Conservation (phyloP, 2,797 vertebrate genomes). For the Okamejei kenojei region DNA sequence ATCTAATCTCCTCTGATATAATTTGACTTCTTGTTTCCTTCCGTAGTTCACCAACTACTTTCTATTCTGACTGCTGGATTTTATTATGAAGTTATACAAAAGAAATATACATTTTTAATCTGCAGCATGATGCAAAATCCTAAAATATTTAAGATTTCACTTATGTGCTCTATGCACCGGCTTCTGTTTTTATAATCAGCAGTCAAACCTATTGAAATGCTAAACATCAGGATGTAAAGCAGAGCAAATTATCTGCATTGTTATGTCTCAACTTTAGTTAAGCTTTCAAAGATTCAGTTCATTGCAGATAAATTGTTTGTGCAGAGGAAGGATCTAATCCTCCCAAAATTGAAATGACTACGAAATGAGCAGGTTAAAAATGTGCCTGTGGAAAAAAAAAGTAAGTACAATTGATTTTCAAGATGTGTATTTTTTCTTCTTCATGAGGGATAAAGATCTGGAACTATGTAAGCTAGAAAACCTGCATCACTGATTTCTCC, state of each 20-base stretch:
- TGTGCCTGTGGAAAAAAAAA: not conserved
- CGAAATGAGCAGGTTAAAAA: no score
- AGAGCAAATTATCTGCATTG: constrained; percentile 1
- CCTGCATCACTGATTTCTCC: not conserved
- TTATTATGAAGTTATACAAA: not conserved
- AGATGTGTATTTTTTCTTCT: not conserved
- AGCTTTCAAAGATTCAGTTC: not conserved
- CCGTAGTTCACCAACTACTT: not conserved
- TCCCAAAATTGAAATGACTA: not conserved
- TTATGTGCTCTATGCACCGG: not conserved
- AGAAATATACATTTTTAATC: not conserved
- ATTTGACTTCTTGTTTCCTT: constrained; percentile 5
- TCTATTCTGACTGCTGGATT: constrained; percentile 6
- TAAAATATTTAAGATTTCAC: not conserved
- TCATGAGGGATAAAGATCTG: not conserved
- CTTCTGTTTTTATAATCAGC: constrained; percentile 33
- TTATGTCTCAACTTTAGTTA: constrained; percentile 27
- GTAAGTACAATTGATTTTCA: constrained; percentile 20
- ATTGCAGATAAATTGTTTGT: not conserved
- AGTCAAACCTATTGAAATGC: not conserved
- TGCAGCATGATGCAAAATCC: not conserved
- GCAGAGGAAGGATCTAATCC: not conserved
- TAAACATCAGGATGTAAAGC: not conserved
- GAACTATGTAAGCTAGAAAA: not conserved
- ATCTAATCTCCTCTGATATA: not conserved